phyloP scores from a whole-genome alignment of 2,797 vertebrate species.

The Lepidocolaptes lacrymiger region DNA sequence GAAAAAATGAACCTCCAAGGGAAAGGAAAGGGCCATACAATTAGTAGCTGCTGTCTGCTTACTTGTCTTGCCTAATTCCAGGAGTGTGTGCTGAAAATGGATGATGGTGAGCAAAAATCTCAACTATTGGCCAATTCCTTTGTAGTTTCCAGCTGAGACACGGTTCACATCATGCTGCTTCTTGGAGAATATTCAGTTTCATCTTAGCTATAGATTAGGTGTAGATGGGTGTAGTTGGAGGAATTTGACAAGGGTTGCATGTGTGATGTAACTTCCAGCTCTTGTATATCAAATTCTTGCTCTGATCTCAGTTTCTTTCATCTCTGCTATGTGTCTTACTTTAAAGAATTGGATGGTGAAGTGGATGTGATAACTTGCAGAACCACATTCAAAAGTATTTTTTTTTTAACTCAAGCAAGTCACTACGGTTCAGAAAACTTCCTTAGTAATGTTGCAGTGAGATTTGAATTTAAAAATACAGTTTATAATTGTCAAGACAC shows the following conservation, averaged over 20 bases:
- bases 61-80: slow-evolving; percentile 53
- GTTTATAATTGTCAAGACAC: slow-evolving; percentile 36
- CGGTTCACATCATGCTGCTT: not conserved
- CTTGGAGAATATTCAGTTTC: slow-evolving; percentile 36
- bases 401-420: not conserved
- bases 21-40: slow-evolving; percentile 56
- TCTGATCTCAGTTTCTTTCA: slow-evolving; percentile 56
- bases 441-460: not conserved
- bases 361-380: not conserved
- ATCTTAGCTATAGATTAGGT: slow-evolving; percentile 28
- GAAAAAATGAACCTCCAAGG: slow-evolving; percentile 51
- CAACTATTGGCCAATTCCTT: not conserved
- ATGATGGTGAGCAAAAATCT: slow-evolving; percentile 1
- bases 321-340: not conserved
- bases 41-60: slow-evolving; percentile 53
- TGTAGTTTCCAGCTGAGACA: slow-evolving; percentile 25
- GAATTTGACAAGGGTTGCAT: slow-evolving; percentile 12
- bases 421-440: not conserved
- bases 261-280: slow-evolving; percentile 13
- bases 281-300: slow-evolving; percentile 22
- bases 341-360: not conserved
- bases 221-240: not conserved
- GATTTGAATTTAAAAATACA: slow-evolving; percentile 20
- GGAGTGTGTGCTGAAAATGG: slow-evolving; percentile 56
- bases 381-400: not conserved